Percentiles rank a stretch among this genome's conserved stretches.
phyloP scores from a whole-genome alignment of 2,797 vertebrate species.

The Notamacropus eugenii region DNA sequence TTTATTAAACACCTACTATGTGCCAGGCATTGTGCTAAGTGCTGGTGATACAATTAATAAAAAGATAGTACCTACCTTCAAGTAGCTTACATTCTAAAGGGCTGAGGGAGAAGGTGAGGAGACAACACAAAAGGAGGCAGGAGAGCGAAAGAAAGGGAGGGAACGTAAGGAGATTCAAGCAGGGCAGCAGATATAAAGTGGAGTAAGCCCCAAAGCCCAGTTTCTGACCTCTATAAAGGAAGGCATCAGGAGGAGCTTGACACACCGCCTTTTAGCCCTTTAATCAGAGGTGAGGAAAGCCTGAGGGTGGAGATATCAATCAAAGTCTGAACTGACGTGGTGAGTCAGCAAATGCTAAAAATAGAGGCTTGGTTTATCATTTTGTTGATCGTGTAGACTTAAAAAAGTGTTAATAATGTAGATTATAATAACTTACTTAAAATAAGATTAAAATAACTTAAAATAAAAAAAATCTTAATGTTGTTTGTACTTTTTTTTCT shows the following conservation, averaged over 20 bases:
- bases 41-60: not conserved
- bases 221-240: not conserved
- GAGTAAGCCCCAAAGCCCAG: not conserved
- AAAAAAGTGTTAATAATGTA: not conserved
- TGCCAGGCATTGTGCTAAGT: not conserved
- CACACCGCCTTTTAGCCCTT: not conserved
- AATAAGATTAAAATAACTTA: not conserved
- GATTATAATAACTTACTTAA: not conserved
- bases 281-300: not conserved
- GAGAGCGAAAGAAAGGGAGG: not conserved
- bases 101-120: not conserved
- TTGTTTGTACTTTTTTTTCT: not conserved
- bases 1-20: not conserved
- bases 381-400: not conserved
- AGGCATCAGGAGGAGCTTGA: not conserved
- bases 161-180: no score
- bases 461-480: not conserved
- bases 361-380: not conserved
- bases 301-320: not conserved
- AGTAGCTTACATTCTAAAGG: not conserved
- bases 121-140: not conserved
- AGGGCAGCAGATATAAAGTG: not conserved
- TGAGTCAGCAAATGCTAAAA: not conserved
- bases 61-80: not conserved
- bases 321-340: not conserved